Conservation (phyloP, 2,113 vertebrate genomes). For the Callionymus lyra region DNA sequence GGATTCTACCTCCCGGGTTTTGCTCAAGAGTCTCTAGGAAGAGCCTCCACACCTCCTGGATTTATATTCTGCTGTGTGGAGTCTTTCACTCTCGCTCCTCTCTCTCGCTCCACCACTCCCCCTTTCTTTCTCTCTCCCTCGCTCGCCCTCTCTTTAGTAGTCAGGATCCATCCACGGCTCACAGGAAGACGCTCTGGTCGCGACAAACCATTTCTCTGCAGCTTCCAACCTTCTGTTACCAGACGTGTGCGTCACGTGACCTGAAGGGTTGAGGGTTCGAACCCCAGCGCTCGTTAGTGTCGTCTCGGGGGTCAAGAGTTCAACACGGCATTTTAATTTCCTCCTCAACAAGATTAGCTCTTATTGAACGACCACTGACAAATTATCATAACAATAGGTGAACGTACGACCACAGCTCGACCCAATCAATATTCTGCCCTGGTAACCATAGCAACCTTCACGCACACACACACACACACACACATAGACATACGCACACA, state of each 20-base stretch:
- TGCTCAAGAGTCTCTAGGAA: constrained; percentile 52
- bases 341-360: constrained; percentile 35
- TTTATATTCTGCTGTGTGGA: constrained; percentile 64
- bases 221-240: constrained; percentile 21
- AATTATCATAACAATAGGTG: constrained; percentile 58
- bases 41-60: constrained; percentile 57
- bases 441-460: constrained; percentile 48
- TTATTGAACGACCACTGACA: constrained; percentile 33
- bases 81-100: constrained; percentile 50
- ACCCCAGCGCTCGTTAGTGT: too few relatives aligned
- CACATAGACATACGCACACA: too few relatives aligned
- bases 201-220: constrained; percentile 28
- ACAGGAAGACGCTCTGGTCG: constrained; percentile 47
- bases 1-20: constrained; percentile 51
- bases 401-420: constrained; percentile 41
- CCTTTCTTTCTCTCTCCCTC: constrained; percentile 28
- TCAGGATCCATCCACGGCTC: constrained; percentile 77
- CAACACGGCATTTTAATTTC: constrained; percentile 39
- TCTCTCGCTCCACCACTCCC: constrained; percentile 47
- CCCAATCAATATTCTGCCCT: constrained; percentile 44
- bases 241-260: constrained; percentile 9
- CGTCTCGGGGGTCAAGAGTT: constrained; percentile 45
- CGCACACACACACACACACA: constrained; percentile 6
- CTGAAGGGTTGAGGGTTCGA: constrained; percentile 48
- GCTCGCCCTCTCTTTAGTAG: constrained; percentile 71